phyloP scores from a whole-genome alignment of 1,140 invertebrate species.

The Meloidogyne chitwoodi region DNA sequence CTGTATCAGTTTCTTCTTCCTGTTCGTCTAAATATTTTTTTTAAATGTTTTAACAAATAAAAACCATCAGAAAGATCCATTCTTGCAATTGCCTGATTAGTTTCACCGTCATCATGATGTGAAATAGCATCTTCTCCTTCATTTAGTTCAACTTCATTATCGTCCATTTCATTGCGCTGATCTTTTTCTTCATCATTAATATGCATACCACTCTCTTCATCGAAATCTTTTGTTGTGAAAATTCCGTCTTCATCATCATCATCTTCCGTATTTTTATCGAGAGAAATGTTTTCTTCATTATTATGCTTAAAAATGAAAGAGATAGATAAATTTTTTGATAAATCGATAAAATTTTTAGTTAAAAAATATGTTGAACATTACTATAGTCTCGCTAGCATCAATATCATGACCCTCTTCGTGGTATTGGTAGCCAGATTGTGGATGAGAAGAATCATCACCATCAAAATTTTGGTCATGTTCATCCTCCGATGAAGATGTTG shows the following conservation, averaged over 20 bases:
- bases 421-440: background rate
- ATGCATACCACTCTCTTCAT: background rate
- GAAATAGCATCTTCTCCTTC: background rate
- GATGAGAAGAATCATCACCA: background rate
- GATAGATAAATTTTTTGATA: background rate
- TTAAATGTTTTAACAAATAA: background rate
- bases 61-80: background rate
- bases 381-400: background rate
- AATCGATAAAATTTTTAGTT: background rate
- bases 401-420: background rate
- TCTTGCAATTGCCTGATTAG: background rate
- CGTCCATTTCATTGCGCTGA: background rate
- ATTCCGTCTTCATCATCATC: background rate
- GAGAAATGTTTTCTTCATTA: background rate
- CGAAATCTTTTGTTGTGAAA: background rate
- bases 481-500: background rate
- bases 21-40: background rate
- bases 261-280: background rate
- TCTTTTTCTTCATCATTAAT: background rate
- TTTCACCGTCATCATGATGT: background rate
- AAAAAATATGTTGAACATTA: background rate
- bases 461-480: background rate
- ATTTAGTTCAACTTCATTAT: background rate
- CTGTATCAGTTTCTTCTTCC: slow-evolving; percentile 16
- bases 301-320: background rate